Evolutionary conservation across 2,113 vertebrate species (phyloP), one percentile per base, ranked within the genome.

Genomic region (Nanorana parkeri): DNA sequence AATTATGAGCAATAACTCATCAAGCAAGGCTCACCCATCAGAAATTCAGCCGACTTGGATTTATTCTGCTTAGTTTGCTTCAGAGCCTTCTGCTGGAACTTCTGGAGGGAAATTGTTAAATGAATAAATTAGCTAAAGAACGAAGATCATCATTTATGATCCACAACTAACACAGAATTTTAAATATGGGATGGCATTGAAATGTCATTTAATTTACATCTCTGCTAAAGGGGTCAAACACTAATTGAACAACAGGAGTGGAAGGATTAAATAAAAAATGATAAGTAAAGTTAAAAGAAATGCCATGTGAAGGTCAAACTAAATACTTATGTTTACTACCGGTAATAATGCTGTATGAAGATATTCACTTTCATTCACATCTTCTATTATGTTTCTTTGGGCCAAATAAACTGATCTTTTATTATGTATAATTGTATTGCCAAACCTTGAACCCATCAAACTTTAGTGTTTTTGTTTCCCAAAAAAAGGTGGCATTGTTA

Each of bases 1-100:
- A 99, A 99, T 99, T 99, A 99, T 99, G 97, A 99, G 97, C 97
- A 99, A 99, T 99, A 99, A 98, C 97, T 99, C 97, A 98, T 99
- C 96, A 98, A 97, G 96, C 97, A 97, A 96, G 95, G 95, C 97
- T 99, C 95, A 99, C 97, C 98, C 98, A 99, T 98, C 97, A 99
- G 97, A 99, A 98, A 99, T 96, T 98, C 97, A 98, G 96, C 96
- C 95, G 96, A 98, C 95, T 99, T 97, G 94, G 96, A 96, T 99
- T 98, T 98, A 97, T 99, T 99, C 98, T 99, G 98, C 97, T 97
- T 95, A 98, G 97, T 94, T 97, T 97, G 96, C 94, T 97, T 95
- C 96, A 90, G 94, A 97, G 96, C 96, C 97, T 99, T 99, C 97
- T 99, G 98, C 97, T 96, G 95, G 94, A 98, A 97, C 97, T 99